Evolutionary conservation across 2,797 vertebrate genomes (phyloP), one percentile per base, ranked within the genome.

Genomic region (Cyclopterus lumpus): DNA sequence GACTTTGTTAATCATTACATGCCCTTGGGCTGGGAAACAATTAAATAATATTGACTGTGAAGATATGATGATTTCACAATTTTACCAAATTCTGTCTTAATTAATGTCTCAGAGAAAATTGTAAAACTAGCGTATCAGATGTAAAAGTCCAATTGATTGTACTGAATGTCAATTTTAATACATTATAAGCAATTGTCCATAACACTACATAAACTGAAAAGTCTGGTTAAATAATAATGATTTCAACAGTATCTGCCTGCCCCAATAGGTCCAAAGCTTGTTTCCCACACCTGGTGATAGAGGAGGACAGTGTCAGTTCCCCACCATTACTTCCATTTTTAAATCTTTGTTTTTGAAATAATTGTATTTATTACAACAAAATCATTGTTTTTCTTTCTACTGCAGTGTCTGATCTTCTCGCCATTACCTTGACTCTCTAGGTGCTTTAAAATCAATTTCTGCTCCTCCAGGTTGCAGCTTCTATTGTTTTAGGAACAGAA

Each of bases 401-500:
- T 55, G 11, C 42, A 51, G 36, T 14, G 12, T 8, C 3, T 48
- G 18, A 12, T 16, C 18, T 46, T 49, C 58, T 38, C 11, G 53
- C 54, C 24, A 44, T 68, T 71, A 68, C 18, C 11, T 75, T 44
- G 24, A 8, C 2, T 62, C 0, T 34, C 34, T 18, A 6, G 42
- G 42, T 67, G 26, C 34, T 65, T 79, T 59, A 48, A 20, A 36
- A 65, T 67, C 18, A n/a, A 40, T 60, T 30, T 64, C 26, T 54
- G n/a, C 62, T 26, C 14, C 42, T 72, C 59, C 30, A 65, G 18
- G 54, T 34, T 73, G 58, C 28, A 71, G 10, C 36, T 5, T 30
- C 40, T 83, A 75, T 79, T 71, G 40, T 59, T 60, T 67, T 60
- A 63, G 28, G 22, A 65, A 12, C 12, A 78, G 40, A 49, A 63